Evolutionary conservation across 2,113 vertebrate species (phyloP).

Genomic region (Tinamus guttatus): DNA sequence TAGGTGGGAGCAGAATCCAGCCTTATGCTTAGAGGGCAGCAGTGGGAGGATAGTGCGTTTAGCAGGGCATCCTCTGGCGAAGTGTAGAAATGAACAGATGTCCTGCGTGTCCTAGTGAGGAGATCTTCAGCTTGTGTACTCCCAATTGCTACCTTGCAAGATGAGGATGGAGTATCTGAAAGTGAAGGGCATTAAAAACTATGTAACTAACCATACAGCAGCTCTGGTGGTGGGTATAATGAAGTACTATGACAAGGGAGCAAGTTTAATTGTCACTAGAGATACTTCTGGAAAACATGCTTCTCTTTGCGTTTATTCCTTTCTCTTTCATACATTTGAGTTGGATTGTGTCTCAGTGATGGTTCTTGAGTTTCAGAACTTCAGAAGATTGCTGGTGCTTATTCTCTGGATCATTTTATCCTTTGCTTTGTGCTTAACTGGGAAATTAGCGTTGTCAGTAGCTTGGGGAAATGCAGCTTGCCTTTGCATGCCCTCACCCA

Average conservation of each 20-base stretch:
- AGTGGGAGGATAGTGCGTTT: neutral
- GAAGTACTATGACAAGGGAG: neutral
- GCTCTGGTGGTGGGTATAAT: neutral
- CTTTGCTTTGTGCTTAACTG: neutral
- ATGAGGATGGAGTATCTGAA: neutral
- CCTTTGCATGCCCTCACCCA: neutral
- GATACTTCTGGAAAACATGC: neutral
- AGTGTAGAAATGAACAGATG: neutral
- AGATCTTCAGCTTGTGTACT: neutral
- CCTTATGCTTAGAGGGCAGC: neutral
- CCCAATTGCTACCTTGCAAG: neutral
- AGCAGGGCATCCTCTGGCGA: neutral
- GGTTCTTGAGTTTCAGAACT: neutral
- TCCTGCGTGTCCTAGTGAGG: neutral
- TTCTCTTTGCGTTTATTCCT: neutral
- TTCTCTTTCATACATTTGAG: neutral
- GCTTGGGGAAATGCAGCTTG: neutral
- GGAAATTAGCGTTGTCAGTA: neutral
- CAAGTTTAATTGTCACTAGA: neutral
- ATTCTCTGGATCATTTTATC: neutral
- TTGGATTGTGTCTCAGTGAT: neutral
- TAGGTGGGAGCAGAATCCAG: neutral
- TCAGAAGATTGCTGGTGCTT: neutral
- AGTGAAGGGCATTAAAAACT: neutral
- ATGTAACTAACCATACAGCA: neutral